phyloP scores from a whole-genome alignment of 2,113 vertebrate species.

The Scomber scombrus region DNA sequence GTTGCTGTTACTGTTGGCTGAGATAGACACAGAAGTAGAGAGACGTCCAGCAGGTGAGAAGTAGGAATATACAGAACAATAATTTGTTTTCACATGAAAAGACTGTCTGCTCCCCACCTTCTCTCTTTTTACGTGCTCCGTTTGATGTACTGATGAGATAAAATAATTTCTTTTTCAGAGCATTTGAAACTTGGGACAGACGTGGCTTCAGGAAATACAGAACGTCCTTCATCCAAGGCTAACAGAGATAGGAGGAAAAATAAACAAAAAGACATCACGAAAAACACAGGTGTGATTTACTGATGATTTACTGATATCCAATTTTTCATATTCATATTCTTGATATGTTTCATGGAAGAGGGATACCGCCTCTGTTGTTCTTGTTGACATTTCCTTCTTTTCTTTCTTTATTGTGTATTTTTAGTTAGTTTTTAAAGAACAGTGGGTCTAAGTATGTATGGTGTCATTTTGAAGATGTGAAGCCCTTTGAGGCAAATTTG shows the following conservation, averaged over 20 bases:
- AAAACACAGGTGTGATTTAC: neutral
- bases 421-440: too few relatives aligned
- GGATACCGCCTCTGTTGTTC: neutral
- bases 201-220: constrained; percentile 65
- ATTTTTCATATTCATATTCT: too few relatives aligned
- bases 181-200: neutral
- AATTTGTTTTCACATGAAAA: neutral
- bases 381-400: neutral
- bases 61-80: neutral
- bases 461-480: too few relatives aligned
- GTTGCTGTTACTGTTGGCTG: too few relatives aligned
- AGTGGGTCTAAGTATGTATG: too few relatives aligned
- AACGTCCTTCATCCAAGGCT: constrained; percentile 76
- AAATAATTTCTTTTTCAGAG: constrained; percentile 73
- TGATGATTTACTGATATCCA: neutral
- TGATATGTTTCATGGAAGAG: too few relatives aligned
- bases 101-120: constrained; percentile 37
- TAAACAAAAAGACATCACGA: neutral
- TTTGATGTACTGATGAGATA: constrained; percentile 41
- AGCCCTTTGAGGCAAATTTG: too few relatives aligned
- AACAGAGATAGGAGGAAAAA: neutral
- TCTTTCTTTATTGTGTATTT: too few relatives aligned
- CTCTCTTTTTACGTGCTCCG: constrained; percentile 58
- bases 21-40: too few relatives aligned
- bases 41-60: neutral